A percentile compares a stretch with the other conserved stretches of the same genome.
Evolutionary conservation across 2,888 invertebrate species (phyloP).

Genomic region (Ganaspis brasiliensis): DNA sequence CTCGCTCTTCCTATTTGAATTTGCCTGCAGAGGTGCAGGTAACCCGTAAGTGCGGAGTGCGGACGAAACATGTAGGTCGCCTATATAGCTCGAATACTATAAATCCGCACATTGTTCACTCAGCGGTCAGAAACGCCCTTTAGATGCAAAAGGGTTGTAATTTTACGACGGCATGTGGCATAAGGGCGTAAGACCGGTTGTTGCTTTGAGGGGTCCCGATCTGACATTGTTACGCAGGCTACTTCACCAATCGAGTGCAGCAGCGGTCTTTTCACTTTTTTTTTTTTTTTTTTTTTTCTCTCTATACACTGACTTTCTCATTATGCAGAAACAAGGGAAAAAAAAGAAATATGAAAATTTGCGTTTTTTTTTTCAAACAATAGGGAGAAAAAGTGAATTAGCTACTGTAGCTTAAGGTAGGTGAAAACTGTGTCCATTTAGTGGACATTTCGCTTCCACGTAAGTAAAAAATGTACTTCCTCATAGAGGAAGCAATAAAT

Average conservation of each 20-base stretch:
- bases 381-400: no score
- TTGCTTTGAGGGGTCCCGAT: not conserved
- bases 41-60: constrained; percentile 4
- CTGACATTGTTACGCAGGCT: constrained; percentile 15
- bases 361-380: no score
- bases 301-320: not conserved
- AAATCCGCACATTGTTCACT: constrained; percentile 12
- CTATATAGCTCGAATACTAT: constrained; percentile 15
- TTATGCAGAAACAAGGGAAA: no score
- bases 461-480: no score
- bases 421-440: no score
- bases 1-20: constrained; percentile 26
- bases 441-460: no score
- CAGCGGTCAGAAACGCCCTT: constrained; percentile 28
- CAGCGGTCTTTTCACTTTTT: not conserved
- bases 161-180: constrained; percentile 7
- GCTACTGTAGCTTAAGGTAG: no score
- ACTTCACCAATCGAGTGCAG: not conserved
- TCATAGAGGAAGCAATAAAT: no score
- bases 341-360: no score
- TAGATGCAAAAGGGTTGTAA: constrained; percentile 22
- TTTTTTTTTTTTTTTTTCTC: not conserved
- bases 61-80: constrained; percentile 31
- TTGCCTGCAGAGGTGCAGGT: constrained; percentile 1
- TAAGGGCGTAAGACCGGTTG: constrained; percentile 26